phyloP scores from a whole-genome alignment of 2,888 invertebrate genomes.

The Ormyrus rosae region DNA sequence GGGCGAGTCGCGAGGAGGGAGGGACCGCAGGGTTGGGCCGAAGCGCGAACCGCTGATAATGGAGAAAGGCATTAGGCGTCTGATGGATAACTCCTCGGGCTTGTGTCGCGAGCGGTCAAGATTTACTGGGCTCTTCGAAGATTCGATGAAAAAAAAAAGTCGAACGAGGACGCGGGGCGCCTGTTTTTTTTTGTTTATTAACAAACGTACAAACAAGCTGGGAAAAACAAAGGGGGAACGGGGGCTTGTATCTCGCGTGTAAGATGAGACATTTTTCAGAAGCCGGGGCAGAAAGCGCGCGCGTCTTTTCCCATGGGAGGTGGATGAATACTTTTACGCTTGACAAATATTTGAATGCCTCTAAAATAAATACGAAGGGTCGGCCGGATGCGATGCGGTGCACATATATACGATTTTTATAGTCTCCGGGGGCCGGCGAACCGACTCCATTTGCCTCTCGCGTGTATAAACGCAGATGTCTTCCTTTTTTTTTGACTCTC shows the following conservation, averaged over 20 bases:
- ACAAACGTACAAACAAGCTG: neutral
- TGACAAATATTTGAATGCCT: conserved; percentile 49
- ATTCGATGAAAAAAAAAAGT: too few relatives aligned
- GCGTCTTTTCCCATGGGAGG: conserved; percentile 50
- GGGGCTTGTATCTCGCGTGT: too few relatives aligned
- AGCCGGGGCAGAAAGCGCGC: neutral
- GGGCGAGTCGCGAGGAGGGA: neutral
- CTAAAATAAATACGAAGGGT: conserved; percentile 36
- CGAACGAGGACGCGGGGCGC: too few relatives aligned
- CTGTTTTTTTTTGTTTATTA: neutral
- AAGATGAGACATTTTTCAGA: neutral
- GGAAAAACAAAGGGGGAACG: neutral
- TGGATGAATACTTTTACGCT: conserved; percentile 39
- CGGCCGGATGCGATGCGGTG: conserved; percentile 10
- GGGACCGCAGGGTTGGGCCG: neutral
- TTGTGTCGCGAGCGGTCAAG: too few relatives aligned
- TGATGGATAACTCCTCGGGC: too few relatives aligned
- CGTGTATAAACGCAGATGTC: neutral
- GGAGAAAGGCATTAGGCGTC: too few relatives aligned
- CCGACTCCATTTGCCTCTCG: neutral
- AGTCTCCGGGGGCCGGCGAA: neutral
- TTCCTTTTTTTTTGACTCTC: neutral
- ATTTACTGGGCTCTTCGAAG: too few relatives aligned
- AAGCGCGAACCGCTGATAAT: too few relatives aligned
- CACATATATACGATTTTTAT: conserved; percentile 14